Evolutionary conservation across 2,888 invertebrate species (phyloP), one percentile per base, ranked within the genome.

Genomic region (Aleiodes alternator): DNA sequence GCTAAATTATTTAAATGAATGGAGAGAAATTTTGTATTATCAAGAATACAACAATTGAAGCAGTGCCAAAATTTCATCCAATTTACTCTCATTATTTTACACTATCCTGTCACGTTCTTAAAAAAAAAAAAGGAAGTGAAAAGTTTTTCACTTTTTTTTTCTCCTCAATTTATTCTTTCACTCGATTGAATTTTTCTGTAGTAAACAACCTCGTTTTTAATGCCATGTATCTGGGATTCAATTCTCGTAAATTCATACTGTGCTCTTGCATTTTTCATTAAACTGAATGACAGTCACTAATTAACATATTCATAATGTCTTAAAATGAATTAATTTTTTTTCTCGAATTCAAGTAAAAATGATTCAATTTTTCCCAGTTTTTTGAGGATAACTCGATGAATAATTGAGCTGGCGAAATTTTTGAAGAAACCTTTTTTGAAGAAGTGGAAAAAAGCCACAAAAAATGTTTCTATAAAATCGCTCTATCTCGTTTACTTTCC

Each of bases 171-270:
- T 43, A 81, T 77, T 77, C 76, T 69, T 72, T 69, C 51, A 76
- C 76, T 74, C 81, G 78, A 77, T 69, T 72, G 80, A 81, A 83
- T 75, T 57, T 73, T 76, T 73, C 57, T 75, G 78, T 79, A 80
- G 73, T 68, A 51, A 80, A 74, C 73, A 70, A 68, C 78, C 77
- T 76, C 31, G 48, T 16, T 43, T 76, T 76, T 84, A 84, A 85
- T 84, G 69, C 76, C 66, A 83, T 82, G 83, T 82, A 83, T 82
- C 81, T 82, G 75, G 82, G 82, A 70, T 82, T 78, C 77, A 71
- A 76, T 75, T 76, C 69, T 53, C 66, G 73, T 70, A 61, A 72
- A 64, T 76, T 80, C 79, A 14, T 43, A 31, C 6, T 34, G 38
- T 34, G 38, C 34, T 61, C 38, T 38, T 61, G 38, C 61, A 61